These are phyloP conservation scores for Platycnemis pennipes DNA, from an alignment of 2,888 invertebrate genomes.

Conservation along the genomic window DNA sequence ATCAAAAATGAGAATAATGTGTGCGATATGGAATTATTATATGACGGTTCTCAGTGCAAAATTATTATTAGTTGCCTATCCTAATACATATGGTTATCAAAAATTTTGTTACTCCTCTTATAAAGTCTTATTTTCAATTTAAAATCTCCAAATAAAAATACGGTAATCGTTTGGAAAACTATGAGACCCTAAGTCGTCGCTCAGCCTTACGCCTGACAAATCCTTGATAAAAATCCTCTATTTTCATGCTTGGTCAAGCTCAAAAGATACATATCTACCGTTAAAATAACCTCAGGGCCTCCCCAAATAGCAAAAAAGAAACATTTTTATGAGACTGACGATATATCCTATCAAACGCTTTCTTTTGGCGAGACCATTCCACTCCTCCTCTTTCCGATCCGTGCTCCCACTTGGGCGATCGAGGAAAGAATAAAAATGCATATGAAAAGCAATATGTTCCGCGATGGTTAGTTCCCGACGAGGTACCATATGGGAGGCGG, in stretches of 20 bases:
- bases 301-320: conserved; percentile 27
- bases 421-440: conserved; percentile 42
- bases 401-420: background rate
- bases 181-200: background rate
- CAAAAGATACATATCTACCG: background rate
- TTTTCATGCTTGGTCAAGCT: background rate
- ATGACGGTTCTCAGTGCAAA: too few relatives aligned
- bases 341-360: conserved; percentile 28
- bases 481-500: conserved; percentile 11
- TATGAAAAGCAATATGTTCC: conserved; percentile 55
- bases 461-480: conserved; percentile 25
- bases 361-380: conserved; percentile 17
- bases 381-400: background rate
- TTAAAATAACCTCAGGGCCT: background rate
- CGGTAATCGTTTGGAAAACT: background rate
- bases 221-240: background rate
- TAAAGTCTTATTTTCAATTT: background rate
- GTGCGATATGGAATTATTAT: too few relatives aligned
- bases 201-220: background rate
- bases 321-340: conserved; percentile 23
- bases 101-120: too few relatives aligned
- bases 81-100: too few relatives aligned
- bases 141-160: background rate
- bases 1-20: too few relatives aligned
- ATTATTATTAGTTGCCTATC: too few relatives aligned